Evolutionary conservation across 2,888 invertebrate species (phyloP).

Genomic region (Cyaniris semiargus): DNA sequence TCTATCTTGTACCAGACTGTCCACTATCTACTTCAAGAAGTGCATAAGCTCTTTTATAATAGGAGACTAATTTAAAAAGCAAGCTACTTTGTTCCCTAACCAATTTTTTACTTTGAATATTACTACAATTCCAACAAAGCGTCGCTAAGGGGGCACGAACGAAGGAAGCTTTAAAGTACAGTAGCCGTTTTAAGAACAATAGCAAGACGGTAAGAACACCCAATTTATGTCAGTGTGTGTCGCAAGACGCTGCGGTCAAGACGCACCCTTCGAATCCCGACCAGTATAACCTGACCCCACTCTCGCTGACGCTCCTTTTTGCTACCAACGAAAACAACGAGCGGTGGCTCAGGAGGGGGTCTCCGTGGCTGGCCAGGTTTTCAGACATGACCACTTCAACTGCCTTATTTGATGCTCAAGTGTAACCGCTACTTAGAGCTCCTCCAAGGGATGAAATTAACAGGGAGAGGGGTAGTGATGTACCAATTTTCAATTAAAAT

Average conservation of each 20-base stretch:
- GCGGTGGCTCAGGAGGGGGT: conserved; percentile 48
- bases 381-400: conserved; percentile 70
- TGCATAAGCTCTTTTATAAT: no score
- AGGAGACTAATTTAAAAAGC: no score
- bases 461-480: conserved; percentile 34
- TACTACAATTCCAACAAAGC: not conserved
- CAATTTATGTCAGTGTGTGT: conserved; percentile 46
- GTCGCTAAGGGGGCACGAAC: not conserved
- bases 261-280: conserved; percentile 58
- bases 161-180: conserved; percentile 26
- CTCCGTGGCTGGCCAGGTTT: conserved; percentile 53
- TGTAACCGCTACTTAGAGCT: conserved; percentile 43
- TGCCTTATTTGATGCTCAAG: conserved; percentile 63
- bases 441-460: conserved; percentile 44
- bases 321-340: conserved; percentile 56
- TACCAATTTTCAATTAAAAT: conserved; percentile 9
- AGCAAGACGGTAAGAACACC: conserved; percentile 40
- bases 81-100: not conserved
- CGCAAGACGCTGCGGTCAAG: conserved; percentile 61
- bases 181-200: conserved; percentile 28
- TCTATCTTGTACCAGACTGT: no score
- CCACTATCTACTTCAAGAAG: no score
- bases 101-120: not conserved
- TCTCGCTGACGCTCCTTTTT: conserved; percentile 49
- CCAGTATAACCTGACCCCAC: conserved; percentile 49